Evolutionary conservation across 2,797 vertebrate genomes (phyloP).

Genomic region (Coregonus sp.): DNA sequence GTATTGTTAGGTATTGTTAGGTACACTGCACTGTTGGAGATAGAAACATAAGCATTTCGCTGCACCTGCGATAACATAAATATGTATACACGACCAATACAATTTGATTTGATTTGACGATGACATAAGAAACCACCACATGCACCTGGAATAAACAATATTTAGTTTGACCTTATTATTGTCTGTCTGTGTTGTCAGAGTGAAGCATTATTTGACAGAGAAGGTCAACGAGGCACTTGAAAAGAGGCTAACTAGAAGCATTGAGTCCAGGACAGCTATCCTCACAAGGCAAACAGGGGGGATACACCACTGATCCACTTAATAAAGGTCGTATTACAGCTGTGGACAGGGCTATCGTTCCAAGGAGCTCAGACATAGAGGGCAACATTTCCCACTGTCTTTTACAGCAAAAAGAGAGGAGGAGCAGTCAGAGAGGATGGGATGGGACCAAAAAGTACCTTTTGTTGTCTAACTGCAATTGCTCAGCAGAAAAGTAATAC

Average conservation of each 20-base stretch:
- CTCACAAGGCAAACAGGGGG: conserved; percentile 1
- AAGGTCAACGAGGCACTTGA: conserved; percentile 17
- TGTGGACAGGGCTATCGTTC: conserved; percentile 37
- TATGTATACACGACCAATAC: no score
- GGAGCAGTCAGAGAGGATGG: conserved; percentile 38
- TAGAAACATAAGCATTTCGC: no score
- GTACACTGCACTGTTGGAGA: no score
- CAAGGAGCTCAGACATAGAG: conserved; percentile 23
- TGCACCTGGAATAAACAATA: conserved; percentile 13
- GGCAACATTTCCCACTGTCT: conserved; percentile 30
- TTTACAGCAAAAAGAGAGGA: conserved; percentile 34
- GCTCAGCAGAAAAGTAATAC: neutral
- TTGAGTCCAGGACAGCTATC: conserved; percentile 1
- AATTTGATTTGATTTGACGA: neutral
- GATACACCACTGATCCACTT: conserved; percentile 4
- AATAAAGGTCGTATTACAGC: conserved; percentile 36
- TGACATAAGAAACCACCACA: neutral
- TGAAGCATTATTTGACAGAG: conserved; percentile 5
- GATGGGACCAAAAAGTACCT: conserved; percentile 17
- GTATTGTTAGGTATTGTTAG: no score
- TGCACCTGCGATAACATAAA: no score
- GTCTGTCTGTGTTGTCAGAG: conserved; percentile 16
- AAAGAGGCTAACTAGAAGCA: neutral
- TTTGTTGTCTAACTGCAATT: conserved; percentile 8
- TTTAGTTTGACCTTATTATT: conserved; percentile 8